Base-by-base conservation (phyloP, 2,113 vertebrate species). In the Cavia porcellus region DNA sequence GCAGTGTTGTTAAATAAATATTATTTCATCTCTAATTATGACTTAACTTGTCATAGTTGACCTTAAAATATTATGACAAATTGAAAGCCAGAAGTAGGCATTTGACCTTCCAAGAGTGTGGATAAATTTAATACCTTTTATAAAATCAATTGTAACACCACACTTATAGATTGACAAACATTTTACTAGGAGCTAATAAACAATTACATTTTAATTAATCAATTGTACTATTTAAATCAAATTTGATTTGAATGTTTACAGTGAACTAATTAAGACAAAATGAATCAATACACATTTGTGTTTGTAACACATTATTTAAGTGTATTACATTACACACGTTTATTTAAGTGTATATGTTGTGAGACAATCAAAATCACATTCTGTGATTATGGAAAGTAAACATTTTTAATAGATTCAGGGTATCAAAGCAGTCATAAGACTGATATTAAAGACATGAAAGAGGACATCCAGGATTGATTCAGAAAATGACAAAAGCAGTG, bases 31-130 rank as follows among this genome's bases (percentile, higher is more conserved):
- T 14, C 32, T 84, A 86, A 86, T 96, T 92, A 87, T 83, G 87
- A 62, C 45, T 92, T 92, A 72, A 11, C 5, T 89, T 95, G 84
- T 89, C 45, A 90, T 30, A 79, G 24, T 22, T 92, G 22, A 20
- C 90, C 28, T 72, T 72, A 35, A 86, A 17, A 92, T 70, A 13
- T 68, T 62, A 17, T 92, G 22, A 64, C 9, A 92, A n/a, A 90
- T 22, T 32, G 20, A 68, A 90, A 57, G 59, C 61, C 3, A 66
- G 28, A 20, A 87, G 59, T 84, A 3, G 85, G 24, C 6, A 57
- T 89, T 90, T 30, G 68, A 90, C 79, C 8, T 80, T 92, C 86
- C 7, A 62, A 55, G 35, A 66, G 15, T 38, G 8, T 83, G 42
- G 5, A 35, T 47, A 55, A 79, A 20, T 74, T 94, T 52, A 64